Base-by-base conservation (phyloP, 2,113 vertebrate genomes). In the Mus pahari region DNA sequence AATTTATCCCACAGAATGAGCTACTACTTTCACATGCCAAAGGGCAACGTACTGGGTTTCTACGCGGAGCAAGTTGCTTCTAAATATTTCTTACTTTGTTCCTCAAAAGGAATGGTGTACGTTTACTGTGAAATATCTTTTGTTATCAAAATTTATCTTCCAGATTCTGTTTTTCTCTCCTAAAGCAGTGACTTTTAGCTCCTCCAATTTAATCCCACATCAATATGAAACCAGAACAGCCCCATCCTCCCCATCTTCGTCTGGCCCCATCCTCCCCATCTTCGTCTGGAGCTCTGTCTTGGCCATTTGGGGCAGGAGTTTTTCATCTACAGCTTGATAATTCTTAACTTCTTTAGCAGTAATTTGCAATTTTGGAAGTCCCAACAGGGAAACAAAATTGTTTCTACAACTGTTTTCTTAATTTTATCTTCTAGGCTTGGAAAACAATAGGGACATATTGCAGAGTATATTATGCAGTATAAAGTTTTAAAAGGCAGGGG, bases 321-420 rank as follows among this genome's bases (percentile, higher is more conserved):
- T 96, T 94, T 91, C 89, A 86, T 73, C 66, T 66, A 12, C 28
- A 86, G 73, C 60, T 93, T 89, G 53, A 60, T 89, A n/a, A 86
- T 91, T 93, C 45, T 70, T 89, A 48, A 90, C 48, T 89, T 96
- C 64, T 48, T 79, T 79, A 91, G 55, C 33, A 89, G 75, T 73
- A 48, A 60, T 88, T 92, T 95, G 50, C 79, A 74, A 84, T 92
- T n/a, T 86, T 82, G 53, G 14, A 96, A 94, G 48, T 79, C 79
- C 86, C 64, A 78, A 19, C 33, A 81, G 62, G 79, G 93, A 77
- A 89, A 39, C 58, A 95, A 91, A 75, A 88, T 58, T 20, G 66
- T 96, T 77, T 82, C 88, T 50, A 75, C 92, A 93, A 66, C 68
- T 92, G 45, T 73, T 92, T 75, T 86, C 50, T 75, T 95, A 74